Base-by-base conservation (phyloP, 2,797 vertebrate species). In the Synaphobranchus kaupii region DNA sequence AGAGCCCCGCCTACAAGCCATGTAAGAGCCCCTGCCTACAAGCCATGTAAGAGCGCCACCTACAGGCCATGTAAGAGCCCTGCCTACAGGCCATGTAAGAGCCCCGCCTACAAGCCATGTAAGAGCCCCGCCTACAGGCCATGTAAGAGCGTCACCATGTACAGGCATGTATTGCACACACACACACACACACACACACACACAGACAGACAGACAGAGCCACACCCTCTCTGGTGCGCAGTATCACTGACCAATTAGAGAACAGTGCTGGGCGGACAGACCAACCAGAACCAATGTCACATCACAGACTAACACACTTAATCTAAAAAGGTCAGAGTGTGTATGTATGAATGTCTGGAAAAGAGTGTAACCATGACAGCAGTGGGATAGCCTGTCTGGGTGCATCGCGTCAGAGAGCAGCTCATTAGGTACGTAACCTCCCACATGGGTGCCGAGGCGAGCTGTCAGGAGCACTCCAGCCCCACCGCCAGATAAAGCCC, bases 401-500 rank as follows among this genome's bases (percentile, higher is more conserved):
- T 4, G 22, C 63, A 66, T 66, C 25, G 63, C 12, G 63, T 66
- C 63, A 66, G 17, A 66, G 63, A 66, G 63, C 13, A 66, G 63
- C 63, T 66, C 63, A 66, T 66, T 66, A 66, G 63, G 63, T n/a
- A 66, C 63, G n/a, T 66, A 66, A 66, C 63, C 63, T 66, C 63
- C 9, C 7, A 2, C 7, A 66, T 25, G 22, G 63, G 63, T 9
- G 22, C 22, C 9, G 63, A 25, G 25, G 63, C 63, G 22, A 66
- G 63, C 63, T 66, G 63, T 66, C 63, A 66, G 63, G 63, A 66
- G 63, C 25, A n/a, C 25, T 66, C 22, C 22, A 66, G 63, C n/a
- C n/a, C n/a, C n/a, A n/a, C n/a, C n/a, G n/a, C n/a, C n/a, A n/a
- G 25, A 68, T n/a, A 68, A 68, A 25, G 25, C 25, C 25, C 25